Conservation (phyloP, 2,797 vertebrate genomes). For the Pseudochirops cupreus region DNA sequence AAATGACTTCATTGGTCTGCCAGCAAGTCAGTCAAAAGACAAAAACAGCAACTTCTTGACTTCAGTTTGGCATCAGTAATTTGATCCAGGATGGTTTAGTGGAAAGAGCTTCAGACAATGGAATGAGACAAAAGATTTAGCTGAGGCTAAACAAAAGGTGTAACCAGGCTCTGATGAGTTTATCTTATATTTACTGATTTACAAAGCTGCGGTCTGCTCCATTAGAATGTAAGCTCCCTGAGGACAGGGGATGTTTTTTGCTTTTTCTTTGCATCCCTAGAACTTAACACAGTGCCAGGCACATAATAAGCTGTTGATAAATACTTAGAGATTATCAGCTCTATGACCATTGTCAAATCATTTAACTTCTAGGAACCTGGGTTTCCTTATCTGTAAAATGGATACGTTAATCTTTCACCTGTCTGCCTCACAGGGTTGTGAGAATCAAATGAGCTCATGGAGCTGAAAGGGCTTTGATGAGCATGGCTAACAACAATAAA, state of each 20-base stretch:
- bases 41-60: no score
- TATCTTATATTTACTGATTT: not conserved
- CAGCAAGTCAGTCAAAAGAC: not conserved
- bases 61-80: not conserved
- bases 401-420: not conserved
- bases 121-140: not conserved
- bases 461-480: not conserved
- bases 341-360: not conserved
- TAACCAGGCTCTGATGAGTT: not conserved
- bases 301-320: not conserved
- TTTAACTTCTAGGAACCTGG: not conserved
- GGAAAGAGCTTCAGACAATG: not conserved
- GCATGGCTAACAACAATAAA: not conserved
- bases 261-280: not conserved
- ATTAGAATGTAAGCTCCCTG: not conserved
- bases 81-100: not conserved
- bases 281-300: not conserved
- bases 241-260: not conserved
- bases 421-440: not conserved
- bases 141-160: not conserved
- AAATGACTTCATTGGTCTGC: not conserved
- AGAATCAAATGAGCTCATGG: not conserved
- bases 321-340: not conserved
- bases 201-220: not conserved
- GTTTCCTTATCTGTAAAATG: not conserved